Evolutionary conservation across 2,888 invertebrate species (phyloP).

Genomic region (Mythimna loreyi): DNA sequence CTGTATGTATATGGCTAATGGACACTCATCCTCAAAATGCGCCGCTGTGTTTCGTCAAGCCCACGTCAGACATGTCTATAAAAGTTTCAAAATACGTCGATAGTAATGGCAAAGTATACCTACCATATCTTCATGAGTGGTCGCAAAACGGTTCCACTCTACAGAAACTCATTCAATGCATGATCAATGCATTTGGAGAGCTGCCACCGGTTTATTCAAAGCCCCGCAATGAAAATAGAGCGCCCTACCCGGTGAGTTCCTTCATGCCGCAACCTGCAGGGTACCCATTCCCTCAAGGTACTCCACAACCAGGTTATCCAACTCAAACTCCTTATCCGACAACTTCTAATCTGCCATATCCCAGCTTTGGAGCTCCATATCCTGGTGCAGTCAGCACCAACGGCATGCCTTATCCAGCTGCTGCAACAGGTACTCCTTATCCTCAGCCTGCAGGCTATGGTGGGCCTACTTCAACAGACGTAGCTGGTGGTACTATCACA

Average conservation of each 20-base stretch:
- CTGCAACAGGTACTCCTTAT: conserved; percentile 75
- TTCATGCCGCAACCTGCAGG: conserved; percentile 86
- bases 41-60: conserved; percentile 98
- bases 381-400: conserved; percentile 74
- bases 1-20: conserved; percentile 98
- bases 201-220: conserved; percentile 98
- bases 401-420: conserved; percentile 76
- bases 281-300: conserved; percentile 80
- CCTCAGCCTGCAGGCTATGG: conserved; percentile 76
- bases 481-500: conserved; percentile 95
- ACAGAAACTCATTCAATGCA: conserved; percentile 96
- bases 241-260: conserved; percentile 90
- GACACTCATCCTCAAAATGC: conserved; percentile 99
- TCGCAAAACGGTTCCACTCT: conserved; percentile 95
- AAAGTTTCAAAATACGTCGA: conserved; percentile 98
- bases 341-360: conserved; percentile 87
- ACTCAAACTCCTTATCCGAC: conserved; percentile 85
- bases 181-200: conserved; percentile 98
- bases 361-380: conserved; percentile 86
- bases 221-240: conserved; percentile 91
- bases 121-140: conserved; percentile 99
- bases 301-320: conserved; percentile 65
- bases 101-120: conserved; percentile 98
- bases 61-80: conserved; percentile 98
- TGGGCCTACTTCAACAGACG: conserved; percentile 79